Percentiles rank a stretch among this genome's conserved stretches.
phyloP scores from a whole-genome alignment of 2,888 invertebrate species.

The Drosophila vallismaia region DNA sequence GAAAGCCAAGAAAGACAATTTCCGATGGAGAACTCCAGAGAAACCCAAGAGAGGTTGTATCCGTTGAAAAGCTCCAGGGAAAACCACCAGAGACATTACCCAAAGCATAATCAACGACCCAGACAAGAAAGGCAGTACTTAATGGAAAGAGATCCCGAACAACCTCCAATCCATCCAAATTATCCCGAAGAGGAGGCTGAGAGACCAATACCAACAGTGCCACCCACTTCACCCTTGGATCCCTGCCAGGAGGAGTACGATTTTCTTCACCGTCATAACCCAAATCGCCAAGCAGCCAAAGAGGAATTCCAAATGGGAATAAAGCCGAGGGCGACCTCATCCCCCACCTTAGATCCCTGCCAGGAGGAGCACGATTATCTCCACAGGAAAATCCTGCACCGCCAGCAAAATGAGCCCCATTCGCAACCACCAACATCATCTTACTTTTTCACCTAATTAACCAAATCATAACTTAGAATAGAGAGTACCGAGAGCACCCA shows the following conservation, averaged over 20 bases:
- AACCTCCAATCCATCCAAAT: conserved; percentile 21
- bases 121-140: not conserved
- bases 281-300: not conserved
- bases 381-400: conserved; percentile 2
- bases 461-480: conserved; percentile 17
- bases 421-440: conserved; percentile 14
- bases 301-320: not conserved
- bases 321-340: not conserved
- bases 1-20: conserved; percentile 1
- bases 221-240: not conserved
- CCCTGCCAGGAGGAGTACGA: not conserved
- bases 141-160: conserved; percentile 14
- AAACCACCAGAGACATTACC: not conserved
- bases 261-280: not conserved
- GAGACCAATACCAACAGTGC: not conserved
- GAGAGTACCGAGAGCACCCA: conserved; percentile 49
- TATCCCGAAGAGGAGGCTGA: conserved; percentile 31
- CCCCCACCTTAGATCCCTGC: conserved; percentile 54
- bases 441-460: conserved; percentile 59
- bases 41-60: no score
- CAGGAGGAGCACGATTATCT: conserved; percentile 41
- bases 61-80: no score
- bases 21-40: not conserved
- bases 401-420: conserved; percentile 1
- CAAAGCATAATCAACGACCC: not conserved